Evolutionary conservation across 2,888 invertebrate species (phyloP), one percentile per base, ranked within the genome.

Genomic region (Cartodere bifasciata): DNA sequence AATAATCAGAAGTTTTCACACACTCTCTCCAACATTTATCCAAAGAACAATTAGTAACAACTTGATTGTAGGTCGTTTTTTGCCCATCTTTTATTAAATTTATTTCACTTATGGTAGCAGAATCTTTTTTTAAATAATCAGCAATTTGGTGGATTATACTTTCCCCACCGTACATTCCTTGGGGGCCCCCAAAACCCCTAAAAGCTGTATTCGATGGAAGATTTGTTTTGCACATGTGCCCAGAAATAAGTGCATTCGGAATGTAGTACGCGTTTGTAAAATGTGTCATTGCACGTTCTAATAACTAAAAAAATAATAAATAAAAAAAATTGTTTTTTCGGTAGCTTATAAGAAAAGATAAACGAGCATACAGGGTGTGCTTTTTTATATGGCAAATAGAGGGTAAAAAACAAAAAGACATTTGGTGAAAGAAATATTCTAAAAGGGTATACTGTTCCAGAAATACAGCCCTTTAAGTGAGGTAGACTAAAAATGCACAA

Each of bases 191-290:
- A 49, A 90, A 91, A 2, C 90, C 90, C 46, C 94, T 67, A 50
- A 92, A 94, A 0, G 94, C 94, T 0, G 92, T 94, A 53, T 90
- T 90, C 0, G 90, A 88, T 0, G 90, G 78, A 28, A 87, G 56
- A 63, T 95, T 91, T 0, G 94, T 95, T 59, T 72, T 80, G 51
- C 92, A 94, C 7, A 76, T 64, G 48, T 72, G 72, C 0, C 84
- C 84, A 7, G 64, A 68, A 0, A 84, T 72, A 40, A 72, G 68
- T 0, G 76, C 66, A 42, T 80, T 75, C 0, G 82, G 81, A 38
- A 91, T 73, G 41, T 70, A 70, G 57, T 92, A 94, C 0, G 81
- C 69, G 55, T 90, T 91, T 57, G 83, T 80, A 42, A 77, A 74
- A 52, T 86, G 86, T 33, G 79, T 74, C 70, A 91, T 72, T 0